Percentiles rank a stretch among this genome's conserved stretches.
Conservation (phyloP, 2,113 vertebrate genomes). For the Ceyx cyanopectus region DNA sequence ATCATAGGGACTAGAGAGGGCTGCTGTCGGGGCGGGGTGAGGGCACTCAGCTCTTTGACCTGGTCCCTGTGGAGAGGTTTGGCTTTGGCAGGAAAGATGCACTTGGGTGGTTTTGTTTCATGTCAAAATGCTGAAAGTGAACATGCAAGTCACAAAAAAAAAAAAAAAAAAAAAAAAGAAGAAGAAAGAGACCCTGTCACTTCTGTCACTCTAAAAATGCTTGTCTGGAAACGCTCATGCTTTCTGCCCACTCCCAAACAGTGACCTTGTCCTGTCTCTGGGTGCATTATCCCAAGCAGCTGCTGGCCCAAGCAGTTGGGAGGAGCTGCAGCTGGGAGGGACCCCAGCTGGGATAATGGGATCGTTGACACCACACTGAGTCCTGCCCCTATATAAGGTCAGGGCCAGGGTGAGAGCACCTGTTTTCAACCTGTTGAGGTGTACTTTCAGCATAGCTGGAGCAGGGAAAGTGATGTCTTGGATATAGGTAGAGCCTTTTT, state of each 20-base stretch:
- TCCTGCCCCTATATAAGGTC: too few relatives aligned
- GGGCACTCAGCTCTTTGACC: not conserved
- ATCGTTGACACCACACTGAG: too few relatives aligned
- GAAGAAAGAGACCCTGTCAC: not conserved
- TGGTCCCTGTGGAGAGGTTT: not conserved
- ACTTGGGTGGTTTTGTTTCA: not conserved
- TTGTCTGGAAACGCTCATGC: not conserved
- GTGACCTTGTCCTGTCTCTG: not conserved
- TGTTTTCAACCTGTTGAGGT: too few relatives aligned
- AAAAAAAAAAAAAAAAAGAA: not conserved
- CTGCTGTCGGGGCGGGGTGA: fast-evolving
- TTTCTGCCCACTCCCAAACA: not conserved
- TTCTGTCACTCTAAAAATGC: not conserved
- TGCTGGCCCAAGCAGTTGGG: too few relatives aligned
- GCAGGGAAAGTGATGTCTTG: too few relatives aligned
- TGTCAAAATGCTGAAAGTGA: not conserved
- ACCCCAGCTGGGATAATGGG: too few relatives aligned
- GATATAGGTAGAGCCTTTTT: too few relatives aligned
- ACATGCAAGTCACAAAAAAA: not conserved
- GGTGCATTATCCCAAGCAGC: too few relatives aligned
- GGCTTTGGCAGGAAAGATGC: not conserved
- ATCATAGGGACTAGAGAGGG: not conserved
- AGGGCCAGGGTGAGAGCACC: too few relatives aligned
- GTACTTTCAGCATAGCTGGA: too few relatives aligned
- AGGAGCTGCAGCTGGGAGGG: too few relatives aligned